phyloP scores from a whole-genome alignment of 2,888 invertebrate genomes.

The Spilarctia lutea region DNA sequence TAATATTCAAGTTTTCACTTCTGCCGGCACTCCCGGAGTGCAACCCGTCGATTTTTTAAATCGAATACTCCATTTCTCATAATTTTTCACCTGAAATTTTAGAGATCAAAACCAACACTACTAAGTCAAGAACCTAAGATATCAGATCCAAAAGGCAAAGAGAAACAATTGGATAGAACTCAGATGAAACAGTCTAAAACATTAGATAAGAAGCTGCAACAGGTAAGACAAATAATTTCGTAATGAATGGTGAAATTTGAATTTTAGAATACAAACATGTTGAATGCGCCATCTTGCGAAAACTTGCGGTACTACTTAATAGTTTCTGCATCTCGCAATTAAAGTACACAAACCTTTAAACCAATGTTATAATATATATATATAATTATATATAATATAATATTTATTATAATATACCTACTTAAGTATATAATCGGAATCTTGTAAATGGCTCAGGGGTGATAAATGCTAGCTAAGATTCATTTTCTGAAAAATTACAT shows the following conservation, averaged over 20 bases:
- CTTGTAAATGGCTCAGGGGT: no score
- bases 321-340: background rate
- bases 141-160: background rate
- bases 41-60: no score
- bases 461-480: no score
- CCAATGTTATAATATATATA: no score
- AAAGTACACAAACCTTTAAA: background rate
- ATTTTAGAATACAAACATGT: no score
- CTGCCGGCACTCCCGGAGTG: no score
- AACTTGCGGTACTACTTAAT: background rate
- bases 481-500: no score
- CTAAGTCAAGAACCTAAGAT: background rate
- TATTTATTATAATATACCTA: no score
- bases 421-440: no score
- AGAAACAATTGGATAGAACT: background rate
- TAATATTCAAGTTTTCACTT: no score
- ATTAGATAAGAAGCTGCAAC: background rate
- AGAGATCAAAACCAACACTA: background rate
- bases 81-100: background rate
- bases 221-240: background rate
- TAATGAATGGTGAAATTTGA: background rate
- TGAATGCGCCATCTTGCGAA: background rate
- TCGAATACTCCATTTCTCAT: no score
- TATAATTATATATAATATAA: no score
- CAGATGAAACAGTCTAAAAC: background rate